Evolutionary conservation across 2,797 vertebrate genomes (phyloP).

Genomic region (Stomatorhinus walkeri): DNA sequence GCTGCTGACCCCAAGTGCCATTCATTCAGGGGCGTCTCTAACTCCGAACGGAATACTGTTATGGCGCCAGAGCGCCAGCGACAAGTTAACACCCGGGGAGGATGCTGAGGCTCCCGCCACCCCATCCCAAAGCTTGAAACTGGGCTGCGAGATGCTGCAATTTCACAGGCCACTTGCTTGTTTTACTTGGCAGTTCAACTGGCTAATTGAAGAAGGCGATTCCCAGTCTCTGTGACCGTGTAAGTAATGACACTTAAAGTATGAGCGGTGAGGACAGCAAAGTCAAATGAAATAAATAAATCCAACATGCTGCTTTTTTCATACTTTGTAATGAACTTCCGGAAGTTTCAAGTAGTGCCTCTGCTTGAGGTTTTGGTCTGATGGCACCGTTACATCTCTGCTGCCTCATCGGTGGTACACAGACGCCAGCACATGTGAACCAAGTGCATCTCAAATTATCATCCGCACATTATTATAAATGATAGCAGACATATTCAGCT

Average conservation of each 20-base stretch:
- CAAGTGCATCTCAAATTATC: not conserved
- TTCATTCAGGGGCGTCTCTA: not conserved
- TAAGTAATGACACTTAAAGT: conserved; percentile 17
- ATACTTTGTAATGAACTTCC: not conserved
- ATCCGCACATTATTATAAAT: not conserved
- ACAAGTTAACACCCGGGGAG: not conserved
- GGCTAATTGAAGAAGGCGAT: conserved; percentile 19
- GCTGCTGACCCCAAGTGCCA: not conserved
- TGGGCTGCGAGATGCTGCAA: conserved; percentile 12
- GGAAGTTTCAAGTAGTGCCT: not conserved
- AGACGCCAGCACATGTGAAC: not conserved
- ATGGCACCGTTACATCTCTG: not conserved
- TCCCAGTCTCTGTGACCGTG: conserved; percentile 7
- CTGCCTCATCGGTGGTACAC: not conserved
- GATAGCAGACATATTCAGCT: not conserved
- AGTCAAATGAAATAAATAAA: not conserved
- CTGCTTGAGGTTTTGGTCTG: not conserved
- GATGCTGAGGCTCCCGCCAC: not conserved
- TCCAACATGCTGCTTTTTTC: not conserved
- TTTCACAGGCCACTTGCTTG: conserved; percentile 23
- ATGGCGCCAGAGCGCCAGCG: no score
- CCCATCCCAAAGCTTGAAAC: conserved; percentile 2
- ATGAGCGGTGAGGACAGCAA: not conserved
- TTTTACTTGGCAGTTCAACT: conserved; percentile 24
- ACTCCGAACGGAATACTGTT: not conserved